Evolutionary conservation across 2,113 vertebrate genomes (phyloP).

Genomic region (Amphiprion ocellaris): DNA sequence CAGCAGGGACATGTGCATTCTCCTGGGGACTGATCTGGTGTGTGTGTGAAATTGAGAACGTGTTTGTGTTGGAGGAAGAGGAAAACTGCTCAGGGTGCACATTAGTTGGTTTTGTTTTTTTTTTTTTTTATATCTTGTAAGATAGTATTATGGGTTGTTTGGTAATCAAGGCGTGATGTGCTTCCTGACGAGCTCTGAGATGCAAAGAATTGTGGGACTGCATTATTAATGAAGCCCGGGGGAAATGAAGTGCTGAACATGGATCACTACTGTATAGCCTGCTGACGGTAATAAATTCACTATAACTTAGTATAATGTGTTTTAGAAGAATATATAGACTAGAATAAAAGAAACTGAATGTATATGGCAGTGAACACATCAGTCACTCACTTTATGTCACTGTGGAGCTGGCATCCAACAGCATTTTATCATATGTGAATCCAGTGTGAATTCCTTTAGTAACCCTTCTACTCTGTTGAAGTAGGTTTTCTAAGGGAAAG

Average conservation of each 20-base stretch:
- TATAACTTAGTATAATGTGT: conserved; percentile 48
- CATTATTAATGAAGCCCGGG: conserved; percentile 72
- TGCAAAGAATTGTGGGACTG: conserved; percentile 66
- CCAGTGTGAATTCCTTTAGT: too few relatives aligned
- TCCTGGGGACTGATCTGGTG: conserved; percentile 3
- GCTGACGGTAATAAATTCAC: conserved; percentile 59
- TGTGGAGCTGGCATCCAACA: too few relatives aligned
- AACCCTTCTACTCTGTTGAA: too few relatives aligned
- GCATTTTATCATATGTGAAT: too few relatives aligned
- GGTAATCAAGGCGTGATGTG: conserved; percentile 57
- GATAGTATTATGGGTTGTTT: conserved; percentile 46
- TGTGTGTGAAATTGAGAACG: conserved; percentile 7
- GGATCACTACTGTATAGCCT: conserved; percentile 45
- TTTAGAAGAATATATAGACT: conserved; percentile 40
- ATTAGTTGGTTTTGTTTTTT: conserved; percentile 33
- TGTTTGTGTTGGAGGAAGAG: conserved; percentile 10
- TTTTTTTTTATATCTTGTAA: conserved; percentile 14
- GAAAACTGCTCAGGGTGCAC: conserved; percentile 40
- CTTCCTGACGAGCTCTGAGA: conserved; percentile 49
- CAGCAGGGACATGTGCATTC: conserved; percentile 62
- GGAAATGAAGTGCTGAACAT: conserved; percentile 62
- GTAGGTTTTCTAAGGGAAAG: too few relatives aligned
- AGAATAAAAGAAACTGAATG: conserved; percentile 23
- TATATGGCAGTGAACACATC: not conserved
- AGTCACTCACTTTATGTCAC: conserved; percentile 8